A percentile compares a stretch with the other conserved stretches of the same genome.
Evolutionary conservation across 2,888 invertebrate species (phyloP).

Genomic region (Sphaeridia pumilis): DNA sequence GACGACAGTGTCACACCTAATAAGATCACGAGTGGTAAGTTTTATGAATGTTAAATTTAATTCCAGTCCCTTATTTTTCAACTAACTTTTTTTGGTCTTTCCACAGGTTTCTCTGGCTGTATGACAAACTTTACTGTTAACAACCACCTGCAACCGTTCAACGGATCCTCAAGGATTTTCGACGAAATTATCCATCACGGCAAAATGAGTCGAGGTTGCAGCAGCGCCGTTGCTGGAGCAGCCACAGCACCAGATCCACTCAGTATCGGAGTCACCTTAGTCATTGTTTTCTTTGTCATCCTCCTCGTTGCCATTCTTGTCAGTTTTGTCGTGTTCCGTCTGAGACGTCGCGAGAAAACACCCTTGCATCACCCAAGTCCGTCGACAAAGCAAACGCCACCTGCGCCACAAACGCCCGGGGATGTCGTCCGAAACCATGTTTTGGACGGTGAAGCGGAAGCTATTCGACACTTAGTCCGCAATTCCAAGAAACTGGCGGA

Average conservation of each 20-base stretch:
- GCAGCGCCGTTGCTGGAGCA: slow-evolving; percentile 57
- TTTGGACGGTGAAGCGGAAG: slow-evolving; percentile 50
- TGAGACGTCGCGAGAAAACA: slow-evolving; percentile 73
- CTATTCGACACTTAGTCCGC: slow-evolving; percentile 32
- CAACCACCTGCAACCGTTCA: slow-evolving; percentile 77
- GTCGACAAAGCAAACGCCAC: slow-evolving; percentile 26
- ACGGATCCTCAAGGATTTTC: slow-evolving; percentile 73
- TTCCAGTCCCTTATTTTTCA: not conserved
- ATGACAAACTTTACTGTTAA: slow-evolving; percentile 79
- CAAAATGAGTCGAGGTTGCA: slow-evolving; percentile 60
- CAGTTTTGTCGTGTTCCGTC: slow-evolving; percentile 81
- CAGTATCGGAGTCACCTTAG: slow-evolving; percentile 82
- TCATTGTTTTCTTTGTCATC: slow-evolving; percentile 86
- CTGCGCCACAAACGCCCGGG: slow-evolving; percentile 48
- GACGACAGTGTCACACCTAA: slow-evolving; percentile 32
- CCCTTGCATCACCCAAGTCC: slow-evolving; percentile 42
- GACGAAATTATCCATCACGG: slow-evolving; percentile 57
- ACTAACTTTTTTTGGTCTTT: too few species aligned
- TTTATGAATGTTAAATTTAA: not conserved
- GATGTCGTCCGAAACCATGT: slow-evolving; percentile 65
- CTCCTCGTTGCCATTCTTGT: slow-evolving; percentile 76
- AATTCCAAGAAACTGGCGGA: slow-evolving; percentile 32
- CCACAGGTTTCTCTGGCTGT: slow-evolving; percentile 69
- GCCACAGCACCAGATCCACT: slow-evolving; percentile 72
- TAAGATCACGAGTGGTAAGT: slow-evolving; percentile 28